Conservation (phyloP, 2,888 invertebrate species). For the Lycophotia porphyrea region DNA sequence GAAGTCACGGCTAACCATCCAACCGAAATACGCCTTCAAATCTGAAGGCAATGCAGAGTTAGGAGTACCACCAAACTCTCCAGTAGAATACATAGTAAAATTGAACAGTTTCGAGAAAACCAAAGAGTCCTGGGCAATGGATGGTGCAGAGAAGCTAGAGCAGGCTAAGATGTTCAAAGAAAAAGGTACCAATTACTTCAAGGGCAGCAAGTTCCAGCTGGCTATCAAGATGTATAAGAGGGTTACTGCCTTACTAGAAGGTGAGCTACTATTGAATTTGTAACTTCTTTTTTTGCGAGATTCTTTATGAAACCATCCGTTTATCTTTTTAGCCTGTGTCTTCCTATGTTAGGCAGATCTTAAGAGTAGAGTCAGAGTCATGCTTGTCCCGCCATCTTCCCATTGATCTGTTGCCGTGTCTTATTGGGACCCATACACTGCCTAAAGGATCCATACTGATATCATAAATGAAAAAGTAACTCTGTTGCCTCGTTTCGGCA, state of each 20-base stretch:
- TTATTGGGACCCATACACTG: neutral
- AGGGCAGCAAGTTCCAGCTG: constrained; percentile 93
- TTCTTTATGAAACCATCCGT: neutral
- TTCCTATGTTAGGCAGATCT: neutral
- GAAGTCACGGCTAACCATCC: constrained; percentile 93
- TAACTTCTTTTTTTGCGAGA: neutral
- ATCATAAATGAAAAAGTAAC: neutral
- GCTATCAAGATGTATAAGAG: constrained; percentile 97
- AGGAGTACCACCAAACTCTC: constrained; percentile 94
- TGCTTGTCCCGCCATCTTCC: neutral
- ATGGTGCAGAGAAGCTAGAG: constrained; percentile 94
- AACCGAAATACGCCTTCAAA: constrained; percentile 95
- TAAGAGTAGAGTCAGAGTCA: neutral
- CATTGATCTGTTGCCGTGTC: neutral
- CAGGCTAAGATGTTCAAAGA: constrained; percentile 96
- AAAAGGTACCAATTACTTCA: constrained; percentile 97
- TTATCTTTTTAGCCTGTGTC: neutral
- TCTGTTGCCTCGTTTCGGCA: too few relatives aligned
- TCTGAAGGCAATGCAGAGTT: constrained; percentile 92
- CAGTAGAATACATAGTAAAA: constrained; percentile 95
- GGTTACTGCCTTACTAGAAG: constrained; percentile 91
- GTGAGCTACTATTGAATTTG: constrained; percentile 69
- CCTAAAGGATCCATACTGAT: neutral
- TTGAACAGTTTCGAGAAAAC: constrained; percentile 95
- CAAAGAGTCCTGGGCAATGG: constrained; percentile 95